Base-by-base conservation (phyloP, 2,888 invertebrate genomes). In the Hydrotaea diabolus region DNA sequence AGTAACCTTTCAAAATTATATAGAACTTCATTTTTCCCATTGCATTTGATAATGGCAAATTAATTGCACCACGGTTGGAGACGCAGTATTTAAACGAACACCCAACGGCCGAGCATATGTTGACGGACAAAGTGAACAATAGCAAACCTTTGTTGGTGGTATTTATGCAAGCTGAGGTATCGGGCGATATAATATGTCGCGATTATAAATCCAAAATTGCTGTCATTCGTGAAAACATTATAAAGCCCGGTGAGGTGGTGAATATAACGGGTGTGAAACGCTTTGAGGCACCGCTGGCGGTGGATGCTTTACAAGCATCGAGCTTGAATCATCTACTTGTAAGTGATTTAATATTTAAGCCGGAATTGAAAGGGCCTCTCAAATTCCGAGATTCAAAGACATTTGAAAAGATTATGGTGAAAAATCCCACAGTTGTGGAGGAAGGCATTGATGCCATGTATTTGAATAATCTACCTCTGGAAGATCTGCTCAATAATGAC, bases 151-250 rank as follows among this genome's bases (percentile, higher is more conserved):
- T 88, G 39, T 55, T 86, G 9, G n/a, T 87, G 0, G 88, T 92
- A 4, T 90, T 91, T 64, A 89, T 91, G 88, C 88, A 87, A 59
- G 90, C 87, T 11, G 79, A 82, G 2, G 81, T 91, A 0, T 77
- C 86, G 57, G 91, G 90, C 0, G 84, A 88, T 73, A 36, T 91
- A 0, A 43, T 86, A 3, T 88, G 87, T 7, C 62, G 72, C 5
- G 85, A 87, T 13, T 88, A 88, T 46, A 88, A 86, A 17, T 88
- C 91, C 0, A 89, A 87, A 3, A 76, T 91, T 62, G 86, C 88
- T 0, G 80, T 89, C 9, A 79, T 91, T 0, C 76, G 89, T 5
- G 69, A 62, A 21, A 88, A 89, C 46, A 88, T 88, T 19, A 88
- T 91, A 78, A 89, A 86, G 55, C 87, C 73, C 1, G 90, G 90